These are phyloP conservation scores for Drosophila sechellia DNA, from an alignment of 1,140 invertebrate species.

Conservation along the genomic window DNA sequence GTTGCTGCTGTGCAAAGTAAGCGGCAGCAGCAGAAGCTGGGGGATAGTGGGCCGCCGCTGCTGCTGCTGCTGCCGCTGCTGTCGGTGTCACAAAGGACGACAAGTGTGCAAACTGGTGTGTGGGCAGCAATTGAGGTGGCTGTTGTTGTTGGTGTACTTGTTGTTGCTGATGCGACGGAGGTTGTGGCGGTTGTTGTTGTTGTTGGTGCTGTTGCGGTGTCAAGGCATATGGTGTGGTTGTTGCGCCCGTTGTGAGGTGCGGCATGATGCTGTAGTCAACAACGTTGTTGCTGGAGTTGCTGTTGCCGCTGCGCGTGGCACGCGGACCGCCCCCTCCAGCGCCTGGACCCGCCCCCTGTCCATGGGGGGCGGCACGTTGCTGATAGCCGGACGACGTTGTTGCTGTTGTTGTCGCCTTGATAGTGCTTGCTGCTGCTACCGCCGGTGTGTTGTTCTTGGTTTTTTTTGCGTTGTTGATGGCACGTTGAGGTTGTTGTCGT, in stretches of 20 bases:
- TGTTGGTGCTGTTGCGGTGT: slow-evolving; percentile 49
- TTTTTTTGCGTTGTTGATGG: slow-evolving; percentile 18
- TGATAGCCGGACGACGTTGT: slow-evolving; percentile 73
- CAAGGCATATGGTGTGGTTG: slow-evolving; percentile 57
- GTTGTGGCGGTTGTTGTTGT: slow-evolving; percentile 31
- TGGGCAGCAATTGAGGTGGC: slow-evolving; percentile 51
- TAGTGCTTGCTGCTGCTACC: slow-evolving; percentile 20
- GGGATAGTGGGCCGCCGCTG: slow-evolving; percentile 58
- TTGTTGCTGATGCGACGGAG: slow-evolving; percentile 32
- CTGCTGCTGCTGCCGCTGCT: slow-evolving; percentile 35
- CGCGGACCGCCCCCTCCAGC: slow-evolving; percentile 62
- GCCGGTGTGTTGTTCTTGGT: slow-evolving; percentile 38
- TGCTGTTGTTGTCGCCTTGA: slow-evolving; percentile 52
- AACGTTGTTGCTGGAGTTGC: slow-evolving; percentile 36
- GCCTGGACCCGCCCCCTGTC: slow-evolving; percentile 62
- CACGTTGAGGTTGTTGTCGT: slow-evolving; percentile 40
- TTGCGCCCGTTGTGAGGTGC: slow-evolving; percentile 31
- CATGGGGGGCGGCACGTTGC: slow-evolving; percentile 67
- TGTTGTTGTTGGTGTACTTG: slow-evolving; percentile 24
- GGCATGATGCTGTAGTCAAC: slow-evolving; percentile 65
- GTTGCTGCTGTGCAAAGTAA: slow-evolving; percentile 65
- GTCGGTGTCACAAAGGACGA: slow-evolving; percentile 70
- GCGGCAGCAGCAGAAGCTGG: slow-evolving; percentile 62
- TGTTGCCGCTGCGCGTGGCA: slow-evolving; percentile 63
- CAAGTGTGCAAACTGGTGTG: slow-evolving; percentile 73